Evolutionary conservation across 2,113 vertebrate genomes (phyloP).

Genomic region (Tapirus terrestris): DNA sequence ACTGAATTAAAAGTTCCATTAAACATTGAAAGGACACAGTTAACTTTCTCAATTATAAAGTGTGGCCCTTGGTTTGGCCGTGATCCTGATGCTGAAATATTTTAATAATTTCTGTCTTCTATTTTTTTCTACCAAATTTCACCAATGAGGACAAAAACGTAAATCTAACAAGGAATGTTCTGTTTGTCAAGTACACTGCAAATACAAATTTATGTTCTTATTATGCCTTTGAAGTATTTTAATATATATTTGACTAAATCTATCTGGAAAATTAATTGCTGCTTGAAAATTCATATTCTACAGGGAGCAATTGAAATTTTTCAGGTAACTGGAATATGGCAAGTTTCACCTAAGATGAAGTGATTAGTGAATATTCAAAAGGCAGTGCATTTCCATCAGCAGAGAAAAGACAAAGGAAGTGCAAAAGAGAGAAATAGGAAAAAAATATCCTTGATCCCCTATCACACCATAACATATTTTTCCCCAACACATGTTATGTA

Average conservation of each 20-base stretch:
- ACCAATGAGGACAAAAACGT: background rate
- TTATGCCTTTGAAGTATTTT: background rate
- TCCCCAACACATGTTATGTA: background rate
- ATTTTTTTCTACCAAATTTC: constrained; percentile 25
- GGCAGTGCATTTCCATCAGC: background rate
- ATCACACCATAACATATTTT: background rate
- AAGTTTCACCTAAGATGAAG: background rate
- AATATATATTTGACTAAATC: background rate
- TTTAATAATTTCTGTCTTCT: background rate
- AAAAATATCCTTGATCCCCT: background rate
- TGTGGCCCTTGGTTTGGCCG: background rate
- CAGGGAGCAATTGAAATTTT: background rate
- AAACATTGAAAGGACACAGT: background rate
- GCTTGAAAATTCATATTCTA: background rate
- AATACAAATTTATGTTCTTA: constrained; percentile 6
- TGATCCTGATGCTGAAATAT: background rate
- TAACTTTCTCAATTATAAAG: background rate
- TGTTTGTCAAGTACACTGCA: background rate
- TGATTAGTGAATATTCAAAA: background rate
- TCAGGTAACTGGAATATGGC: background rate
- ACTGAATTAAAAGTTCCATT: constrained; percentile 22
- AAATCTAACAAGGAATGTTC: background rate
- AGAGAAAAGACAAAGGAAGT: background rate
- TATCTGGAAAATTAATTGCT: background rate
- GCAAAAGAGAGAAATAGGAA: background rate